Conservation (phyloP, 2,888 invertebrate genomes). For the Achlya flavicornis region DNA sequence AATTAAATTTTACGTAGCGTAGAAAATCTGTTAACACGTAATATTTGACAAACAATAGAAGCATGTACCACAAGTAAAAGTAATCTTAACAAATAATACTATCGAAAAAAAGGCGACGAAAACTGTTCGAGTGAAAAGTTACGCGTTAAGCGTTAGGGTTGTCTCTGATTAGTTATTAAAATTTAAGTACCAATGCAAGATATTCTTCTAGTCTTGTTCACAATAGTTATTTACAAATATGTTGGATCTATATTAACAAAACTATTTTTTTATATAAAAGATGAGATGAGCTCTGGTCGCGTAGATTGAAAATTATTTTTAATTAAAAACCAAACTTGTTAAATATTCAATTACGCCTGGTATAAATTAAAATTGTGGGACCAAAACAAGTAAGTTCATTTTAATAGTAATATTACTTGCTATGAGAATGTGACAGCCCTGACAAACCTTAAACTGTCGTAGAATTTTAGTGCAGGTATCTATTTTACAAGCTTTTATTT, state of each 20-base stretch:
- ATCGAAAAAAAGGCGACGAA: constrained; percentile 4
- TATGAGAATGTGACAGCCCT: not conserved
- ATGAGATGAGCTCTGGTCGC: too few species aligned
- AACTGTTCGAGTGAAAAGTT: not conserved
- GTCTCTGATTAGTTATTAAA: not conserved
- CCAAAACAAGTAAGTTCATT: too few species aligned
- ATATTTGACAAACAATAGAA: not conserved
- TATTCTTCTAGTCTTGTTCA: too few species aligned
- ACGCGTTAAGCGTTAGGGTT: not conserved
- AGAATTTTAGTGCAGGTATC: not conserved
- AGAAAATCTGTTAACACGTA: constrained; percentile 1
- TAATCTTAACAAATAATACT: not conserved
- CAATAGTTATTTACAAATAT: too few species aligned
- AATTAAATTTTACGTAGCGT: not conserved
- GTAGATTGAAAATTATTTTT: too few species aligned
- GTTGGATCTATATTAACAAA: too few species aligned
- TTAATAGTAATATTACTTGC: too few species aligned
- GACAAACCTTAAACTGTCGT: not conserved
- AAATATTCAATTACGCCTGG: too few species aligned
- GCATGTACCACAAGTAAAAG: not conserved
- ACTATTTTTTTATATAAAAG: too few species aligned
- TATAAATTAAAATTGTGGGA: too few species aligned
- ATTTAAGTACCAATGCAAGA: too few species aligned
- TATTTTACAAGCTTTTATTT: not conserved
- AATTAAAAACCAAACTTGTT: too few species aligned